Conservation (phyloP, 2,888 invertebrate genomes). For the Tuta absoluta region DNA sequence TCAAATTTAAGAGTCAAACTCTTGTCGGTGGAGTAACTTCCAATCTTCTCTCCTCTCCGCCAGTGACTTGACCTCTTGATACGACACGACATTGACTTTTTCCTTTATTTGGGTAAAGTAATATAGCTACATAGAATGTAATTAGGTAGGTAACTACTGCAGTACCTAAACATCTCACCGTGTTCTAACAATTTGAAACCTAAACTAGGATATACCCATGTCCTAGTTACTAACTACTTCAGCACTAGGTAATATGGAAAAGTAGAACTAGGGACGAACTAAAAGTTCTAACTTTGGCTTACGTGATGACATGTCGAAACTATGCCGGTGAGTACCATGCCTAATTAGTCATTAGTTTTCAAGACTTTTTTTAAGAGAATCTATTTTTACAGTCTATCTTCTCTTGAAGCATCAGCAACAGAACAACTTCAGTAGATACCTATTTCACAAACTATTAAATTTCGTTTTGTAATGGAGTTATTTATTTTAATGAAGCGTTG, state of each 20-base stretch:
- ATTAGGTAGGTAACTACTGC: neutral
- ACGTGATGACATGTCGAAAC: conserved; percentile 5
- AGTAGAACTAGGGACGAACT: conserved; percentile 3
- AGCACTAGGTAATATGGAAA: conserved; percentile 1
- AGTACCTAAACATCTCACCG: conserved; percentile 3
- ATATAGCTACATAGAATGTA: no score
- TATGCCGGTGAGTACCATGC: neutral
- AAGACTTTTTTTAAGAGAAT: neutral
- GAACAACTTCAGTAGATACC: no score
- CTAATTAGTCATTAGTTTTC: conserved; percentile 11
- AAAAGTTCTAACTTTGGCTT: conserved; percentile 1
- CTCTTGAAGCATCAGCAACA: neutral
- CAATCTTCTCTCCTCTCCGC: no score
- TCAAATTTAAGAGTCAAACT: no score
- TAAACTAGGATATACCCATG: conserved; percentile 8
- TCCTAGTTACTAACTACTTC: neutral
- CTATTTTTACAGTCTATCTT: neutral
- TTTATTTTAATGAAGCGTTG: no score
- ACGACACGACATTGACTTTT: no score
- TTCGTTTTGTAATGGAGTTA: no score
- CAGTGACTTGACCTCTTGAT: no score
- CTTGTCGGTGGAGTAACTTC: no score
- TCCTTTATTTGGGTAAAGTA: no score
- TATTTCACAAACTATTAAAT: no score
- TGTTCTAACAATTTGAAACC: neutral